Evolutionary conservation across 2,888 invertebrate genomes (phyloP).

Genomic region (Ptilodon capucinus): DNA sequence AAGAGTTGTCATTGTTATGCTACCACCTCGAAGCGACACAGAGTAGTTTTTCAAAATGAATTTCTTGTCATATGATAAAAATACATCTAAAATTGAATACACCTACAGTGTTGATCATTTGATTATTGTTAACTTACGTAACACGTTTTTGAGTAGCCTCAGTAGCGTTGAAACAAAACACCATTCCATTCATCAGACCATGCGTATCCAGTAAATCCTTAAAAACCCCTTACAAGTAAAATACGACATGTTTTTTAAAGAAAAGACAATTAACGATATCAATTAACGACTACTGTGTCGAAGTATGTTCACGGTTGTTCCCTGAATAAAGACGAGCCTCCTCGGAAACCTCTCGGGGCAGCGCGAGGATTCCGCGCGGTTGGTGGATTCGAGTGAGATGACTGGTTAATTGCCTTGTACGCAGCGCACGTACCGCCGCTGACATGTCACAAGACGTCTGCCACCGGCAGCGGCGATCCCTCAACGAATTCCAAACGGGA

Average conservation of each 20-base stretch:
- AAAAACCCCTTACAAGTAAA: constrained; percentile 34
- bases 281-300: constrained; percentile 57
- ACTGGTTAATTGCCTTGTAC: constrained; percentile 77
- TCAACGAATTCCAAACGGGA: constrained; percentile 79
- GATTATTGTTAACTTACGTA: not conserved
- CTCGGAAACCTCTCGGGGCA: constrained; percentile 51
- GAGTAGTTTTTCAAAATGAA: constrained; percentile 43
- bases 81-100: not conserved
- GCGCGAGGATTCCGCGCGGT: constrained; percentile 53
- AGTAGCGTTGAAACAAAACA: not conserved
- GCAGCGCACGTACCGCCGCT: constrained; percentile 73
- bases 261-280: constrained; percentile 56
- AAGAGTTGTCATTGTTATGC: constrained; percentile 63
- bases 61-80: constrained; percentile 16
- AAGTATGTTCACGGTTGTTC: constrained; percentile 69
- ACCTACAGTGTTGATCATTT: not conserved
- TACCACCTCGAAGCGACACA: constrained; percentile 45
- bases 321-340: constrained; percentile 64
- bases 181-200: constrained; percentile 21
- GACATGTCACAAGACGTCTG: constrained; percentile 81
- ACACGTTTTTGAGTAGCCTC: not conserved
- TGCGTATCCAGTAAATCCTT: constrained; percentile 21
- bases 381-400: constrained; percentile 59
- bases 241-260: constrained; percentile 36
- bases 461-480: constrained; percentile 80